Conservation (phyloP, 1,140 invertebrate species). For the Caenorhabditis brenneri region DNA sequence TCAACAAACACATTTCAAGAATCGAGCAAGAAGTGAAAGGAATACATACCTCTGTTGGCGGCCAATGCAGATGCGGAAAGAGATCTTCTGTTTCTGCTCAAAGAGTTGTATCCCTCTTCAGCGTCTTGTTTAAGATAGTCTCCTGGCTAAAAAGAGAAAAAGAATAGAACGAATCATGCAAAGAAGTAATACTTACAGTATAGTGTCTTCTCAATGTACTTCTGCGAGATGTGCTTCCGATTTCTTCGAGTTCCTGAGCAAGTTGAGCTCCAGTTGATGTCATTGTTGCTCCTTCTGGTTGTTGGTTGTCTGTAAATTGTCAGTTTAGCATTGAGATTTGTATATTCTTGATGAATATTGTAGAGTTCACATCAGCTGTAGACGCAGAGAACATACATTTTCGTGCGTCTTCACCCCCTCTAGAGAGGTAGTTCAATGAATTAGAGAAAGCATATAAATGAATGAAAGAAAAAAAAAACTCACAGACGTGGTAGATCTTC, state of each 20-base stretch:
- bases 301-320: constrained; percentile 68
- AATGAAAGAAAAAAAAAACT: too few relatives aligned
- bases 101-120: constrained; percentile 66
- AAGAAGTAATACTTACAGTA: constrained; percentile 56
- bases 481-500: constrained; percentile 71
- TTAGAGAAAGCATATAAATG: too few relatives aligned
- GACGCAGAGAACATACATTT: too few relatives aligned
- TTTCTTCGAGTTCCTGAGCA: constrained; percentile 65
- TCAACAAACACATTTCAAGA: constrained; percentile 5
- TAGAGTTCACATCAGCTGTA: too few relatives aligned
- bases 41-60: constrained; percentile 60
- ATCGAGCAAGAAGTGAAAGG: neutral
- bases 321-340: too few relatives aligned
- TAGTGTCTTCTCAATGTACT: constrained; percentile 69
- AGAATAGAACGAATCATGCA: neutral
- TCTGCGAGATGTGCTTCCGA: constrained; percentile 64
- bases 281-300: constrained; percentile 59
- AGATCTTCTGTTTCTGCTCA: constrained; percentile 65
- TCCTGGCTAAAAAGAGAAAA: constrained; percentile 59
- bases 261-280: constrained; percentile 62
- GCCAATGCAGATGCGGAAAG: constrained; percentile 69
- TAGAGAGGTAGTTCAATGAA: too few relatives aligned
- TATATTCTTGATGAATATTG: too few relatives aligned
- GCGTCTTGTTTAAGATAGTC: constrained; percentile 68
- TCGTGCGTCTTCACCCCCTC: too few relatives aligned